These are phyloP conservation scores for Acropora tenuis DNA, from an alignment of 64 coral and sea anemone species.

Conservation along the genomic window DNA sequence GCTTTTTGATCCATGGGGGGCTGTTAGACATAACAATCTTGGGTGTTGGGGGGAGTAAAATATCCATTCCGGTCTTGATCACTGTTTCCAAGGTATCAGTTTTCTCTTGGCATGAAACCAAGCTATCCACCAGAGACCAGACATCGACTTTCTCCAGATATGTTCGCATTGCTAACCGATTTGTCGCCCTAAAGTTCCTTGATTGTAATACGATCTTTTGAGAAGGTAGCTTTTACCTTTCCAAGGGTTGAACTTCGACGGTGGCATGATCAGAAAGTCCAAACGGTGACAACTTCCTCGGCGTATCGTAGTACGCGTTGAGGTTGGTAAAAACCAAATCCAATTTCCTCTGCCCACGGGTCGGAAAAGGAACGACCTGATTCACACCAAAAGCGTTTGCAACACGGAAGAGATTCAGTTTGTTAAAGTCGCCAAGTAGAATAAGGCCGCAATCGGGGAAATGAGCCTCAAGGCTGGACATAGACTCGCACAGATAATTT, in stretches of 20 bases:
- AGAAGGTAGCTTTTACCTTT: no score
- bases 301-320: background rate
- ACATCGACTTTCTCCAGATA: conserved; percentile 2
- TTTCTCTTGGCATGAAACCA: background rate
- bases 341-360: background rate
- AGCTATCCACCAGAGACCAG: background rate
- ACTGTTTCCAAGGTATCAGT: conserved; percentile 18
- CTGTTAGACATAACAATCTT: conserved; percentile 10
- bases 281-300: background rate
- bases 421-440: background rate
- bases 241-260: no score
- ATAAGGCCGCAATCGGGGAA: background rate
- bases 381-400: background rate
- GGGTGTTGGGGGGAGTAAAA: conserved; percentile 7
- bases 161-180: conserved; percentile 15
- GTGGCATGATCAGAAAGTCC: background rate
- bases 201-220: no score
- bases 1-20: no score
- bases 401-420: background rate
- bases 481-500: no score
- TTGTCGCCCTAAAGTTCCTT: background rate
- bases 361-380: background rate
- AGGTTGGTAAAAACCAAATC: background rate
- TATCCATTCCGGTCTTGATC: conserved; percentile 35
- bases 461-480: no score